Base-by-base conservation (phyloP, 1,140 invertebrate genomes). In the Ceratosolen solmsi region DNA sequence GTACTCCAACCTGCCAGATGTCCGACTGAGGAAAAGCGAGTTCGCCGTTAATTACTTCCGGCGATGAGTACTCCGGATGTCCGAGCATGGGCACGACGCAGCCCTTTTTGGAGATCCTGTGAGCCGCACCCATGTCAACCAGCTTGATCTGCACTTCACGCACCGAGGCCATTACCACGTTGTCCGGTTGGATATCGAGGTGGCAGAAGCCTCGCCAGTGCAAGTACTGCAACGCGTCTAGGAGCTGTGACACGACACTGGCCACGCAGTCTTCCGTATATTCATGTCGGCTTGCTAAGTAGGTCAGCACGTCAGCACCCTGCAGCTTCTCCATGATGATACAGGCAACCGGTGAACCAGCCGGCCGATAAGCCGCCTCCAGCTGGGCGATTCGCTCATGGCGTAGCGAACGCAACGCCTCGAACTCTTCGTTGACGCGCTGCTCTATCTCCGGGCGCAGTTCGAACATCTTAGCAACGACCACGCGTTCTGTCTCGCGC, bases 141-240 rank as follows among this genome's bases (percentile, higher is more conserved):
- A 99, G 90, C 92, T 99, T 99, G 2, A 99, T 93, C 88, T 96
- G 95, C 8, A 97, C 94, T 30, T 95, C 95, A 84, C 96, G 93
- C 7, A 97, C 94, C 0, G 96, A 96, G 1, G 95, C 95, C 95
- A 99, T 98, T 0, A 99, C 96, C n/a, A 99, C 93, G 89, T 99
- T 99, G 86, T 98, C 97, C 0, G 98, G 98, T 89, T 99, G 97
- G 25, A 99, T 92, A 89, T 99, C 97, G 36, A 99, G 91, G 90
- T 99, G 97, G 83, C 96, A 96, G 83, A 97, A 95, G 1, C 96
- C 97, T 87, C 96, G 93, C 95, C 97, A 98, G 88, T 99, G 98
- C 11, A 99, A 91, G 88, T 98, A 99, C 88, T 98, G 96, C 13
- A 98, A 89, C 0, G 94, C 97, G 89, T 98, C 97, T 51, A 98